These are phyloP conservation scores for Hecatera dysodea DNA, from an alignment of 2,888 invertebrate species.

Conservation along the genomic window DNA sequence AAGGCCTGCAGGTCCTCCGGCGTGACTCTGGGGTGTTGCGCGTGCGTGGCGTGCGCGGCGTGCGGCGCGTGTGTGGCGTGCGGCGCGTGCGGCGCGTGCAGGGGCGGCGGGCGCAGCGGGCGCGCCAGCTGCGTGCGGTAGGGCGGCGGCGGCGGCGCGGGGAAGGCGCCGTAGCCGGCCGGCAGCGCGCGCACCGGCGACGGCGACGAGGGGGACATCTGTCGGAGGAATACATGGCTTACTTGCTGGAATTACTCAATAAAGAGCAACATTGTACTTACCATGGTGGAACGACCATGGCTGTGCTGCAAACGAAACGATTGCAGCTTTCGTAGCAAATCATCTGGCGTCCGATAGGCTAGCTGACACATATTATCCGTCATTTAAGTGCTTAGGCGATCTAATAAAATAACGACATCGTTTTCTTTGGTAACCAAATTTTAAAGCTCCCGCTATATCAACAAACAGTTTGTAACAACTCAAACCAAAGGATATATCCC, in stretches of 20 bases:
- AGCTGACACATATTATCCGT: no score
- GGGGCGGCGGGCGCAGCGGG: conserved; percentile 61
- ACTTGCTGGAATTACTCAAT: neutral
- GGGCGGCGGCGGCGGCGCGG: conserved; percentile 57
- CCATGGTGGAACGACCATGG: no score
- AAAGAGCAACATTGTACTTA: no score
- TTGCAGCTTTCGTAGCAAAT: no score
- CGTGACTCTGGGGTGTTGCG: conserved; percentile 76
- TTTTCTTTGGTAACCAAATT: no score
- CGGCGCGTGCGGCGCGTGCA: conserved; percentile 28
- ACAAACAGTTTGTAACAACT: no score
- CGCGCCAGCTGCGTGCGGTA: conserved; percentile 57
- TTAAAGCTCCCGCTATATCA: no score
- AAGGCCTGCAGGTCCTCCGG: conserved; percentile 87
- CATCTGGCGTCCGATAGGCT: no score
- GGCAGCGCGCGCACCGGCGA: neutral
- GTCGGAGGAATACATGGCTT: neutral
- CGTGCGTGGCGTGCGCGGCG: neutral
- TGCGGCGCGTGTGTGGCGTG: conserved; percentile 61
- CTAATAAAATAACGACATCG: no score
- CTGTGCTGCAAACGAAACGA: no score
- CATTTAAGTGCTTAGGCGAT: no score
- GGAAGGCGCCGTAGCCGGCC: conserved; percentile 35
- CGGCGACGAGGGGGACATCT: conserved; percentile 10
- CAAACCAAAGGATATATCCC: no score